Percentiles rank a stretch among this genome's conserved stretches.
phyloP scores from a whole-genome alignment of 2,888 invertebrate genomes.

The Hybos culiciformis region DNA sequence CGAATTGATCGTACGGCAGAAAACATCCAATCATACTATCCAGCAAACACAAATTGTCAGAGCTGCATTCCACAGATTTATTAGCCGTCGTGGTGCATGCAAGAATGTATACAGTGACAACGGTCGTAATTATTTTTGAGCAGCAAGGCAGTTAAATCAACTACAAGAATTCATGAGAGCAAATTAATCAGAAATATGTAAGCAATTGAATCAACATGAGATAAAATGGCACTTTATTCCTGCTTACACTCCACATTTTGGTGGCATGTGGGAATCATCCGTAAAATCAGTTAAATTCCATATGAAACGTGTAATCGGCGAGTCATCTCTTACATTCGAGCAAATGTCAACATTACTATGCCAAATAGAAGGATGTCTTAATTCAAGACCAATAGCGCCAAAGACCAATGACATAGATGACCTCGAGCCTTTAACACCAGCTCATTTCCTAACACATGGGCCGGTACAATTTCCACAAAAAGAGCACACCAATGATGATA shows the following conservation, averaged over 20 bases:
- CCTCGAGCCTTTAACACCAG: conserved; percentile 4
- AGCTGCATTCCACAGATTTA: too few relatives aligned
- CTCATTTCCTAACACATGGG: conserved; percentile 4
- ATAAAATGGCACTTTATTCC: conserved; percentile 8
- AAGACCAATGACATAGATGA: conserved; percentile 8
- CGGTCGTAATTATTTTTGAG: conserved; percentile 20
- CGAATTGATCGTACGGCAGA: neutral
- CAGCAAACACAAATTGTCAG: too few relatives aligned
- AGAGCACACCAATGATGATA: neutral
- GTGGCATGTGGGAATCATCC: conserved; percentile 21
- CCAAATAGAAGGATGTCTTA: conserved; percentile 18
- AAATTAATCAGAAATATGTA: conserved; percentile 15
- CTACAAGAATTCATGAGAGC: neutral
- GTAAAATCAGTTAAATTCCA: conserved; percentile 20
- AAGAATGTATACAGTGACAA: conserved; percentile 18
- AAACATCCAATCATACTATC: neutral
- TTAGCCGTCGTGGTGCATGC: too few relatives aligned
- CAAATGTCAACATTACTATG: conserved; percentile 17
- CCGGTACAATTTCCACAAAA: conserved; percentile 8
- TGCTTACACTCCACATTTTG: conserved; percentile 19
- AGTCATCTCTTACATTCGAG: conserved; percentile 17
- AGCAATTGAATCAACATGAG: conserved; percentile 11
- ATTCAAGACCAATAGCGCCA: conserved; percentile 17
- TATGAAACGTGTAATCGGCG: conserved; percentile 16
- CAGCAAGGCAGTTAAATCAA: conserved; percentile 11